Evolutionary conservation across 1,140 invertebrate species (phyloP).

Genomic region (Ladona fulva): DNA sequence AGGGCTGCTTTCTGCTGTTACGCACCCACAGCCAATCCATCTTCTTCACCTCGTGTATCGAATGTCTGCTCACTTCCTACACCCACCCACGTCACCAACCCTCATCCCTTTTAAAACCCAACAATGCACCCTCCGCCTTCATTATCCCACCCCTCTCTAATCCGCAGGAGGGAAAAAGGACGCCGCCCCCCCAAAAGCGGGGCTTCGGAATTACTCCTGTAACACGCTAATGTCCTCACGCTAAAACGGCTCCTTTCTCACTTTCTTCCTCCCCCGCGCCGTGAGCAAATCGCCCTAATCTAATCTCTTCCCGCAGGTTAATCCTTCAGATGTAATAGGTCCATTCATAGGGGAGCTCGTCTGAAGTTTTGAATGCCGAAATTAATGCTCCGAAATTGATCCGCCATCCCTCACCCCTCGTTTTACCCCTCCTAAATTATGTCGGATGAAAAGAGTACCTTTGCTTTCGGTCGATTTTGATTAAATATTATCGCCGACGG

Average conservation of each 20-base stretch:
- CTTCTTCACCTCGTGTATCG: background rate
- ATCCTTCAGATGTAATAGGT: slow-evolving; percentile 1
- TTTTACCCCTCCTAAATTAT: background rate
- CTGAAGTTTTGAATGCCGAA: background rate
- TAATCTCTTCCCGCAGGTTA: background rate
- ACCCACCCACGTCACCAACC: background rate
- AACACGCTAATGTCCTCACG: background rate
- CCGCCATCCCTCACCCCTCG: background rate
- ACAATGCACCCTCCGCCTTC: background rate
- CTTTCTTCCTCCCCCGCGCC: background rate
- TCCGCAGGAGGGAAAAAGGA: background rate
- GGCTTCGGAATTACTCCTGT: background rate
- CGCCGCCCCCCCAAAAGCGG: background rate
- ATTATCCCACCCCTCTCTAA: background rate
- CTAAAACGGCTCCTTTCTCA: background rate
- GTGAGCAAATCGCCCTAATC: background rate
- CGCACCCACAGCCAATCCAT: background rate
- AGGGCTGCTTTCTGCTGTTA: background rate
- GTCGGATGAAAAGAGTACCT: background rate
- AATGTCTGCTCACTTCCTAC: background rate
- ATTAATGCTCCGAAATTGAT: slow-evolving; percentile 7
- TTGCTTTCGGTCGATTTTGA: background rate
- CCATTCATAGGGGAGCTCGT: background rate
- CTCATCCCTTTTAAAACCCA: background rate
- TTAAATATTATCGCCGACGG: background rate